Evolutionary conservation across 23 tunicate species (phyloP), one percentile per base, ranked within the genome.

Genomic region (Halocynthia roretzi): DNA sequence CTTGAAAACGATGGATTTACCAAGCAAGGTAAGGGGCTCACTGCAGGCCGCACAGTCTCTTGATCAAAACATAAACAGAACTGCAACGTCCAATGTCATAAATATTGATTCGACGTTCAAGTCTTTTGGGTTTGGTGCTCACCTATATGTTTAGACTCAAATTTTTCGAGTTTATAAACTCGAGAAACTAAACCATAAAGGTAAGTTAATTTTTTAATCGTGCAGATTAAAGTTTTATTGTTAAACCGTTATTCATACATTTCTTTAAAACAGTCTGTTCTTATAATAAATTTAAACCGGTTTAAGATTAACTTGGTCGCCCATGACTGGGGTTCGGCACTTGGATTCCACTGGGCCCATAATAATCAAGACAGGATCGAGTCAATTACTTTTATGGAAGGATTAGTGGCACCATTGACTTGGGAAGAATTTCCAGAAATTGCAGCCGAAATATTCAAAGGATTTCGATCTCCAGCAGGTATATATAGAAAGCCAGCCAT

Each of bases 251-350:
- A n/a, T 58, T 58, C 4, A 14, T 14, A 14, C 17, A 58, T 58
- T 14, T 14, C 63, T 58, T 15, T 4, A 58, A 58, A 14, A n/a
- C 63, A 58, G 63, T 2, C 15, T 14, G 4, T 15, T 31, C 4
- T 31, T 0, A 31, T 31, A 31, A 31, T 31, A 31, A 31, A 31
- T 31, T 31, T 31, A 31, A 31, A 58, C 15, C 5, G 63, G 55
- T 52, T 74, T 54, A 40, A 81, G 66, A 52, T 71, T 8, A 81
- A 75, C 14, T 60, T 82, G 19, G 86, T 82, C 14, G 5, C 75
- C 60, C 86, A 82, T 64, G 86, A 82, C 71, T 82, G 86, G 86
- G 86, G 86, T 7, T 82, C 86, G 7, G 86, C 80, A 7, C 80
- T 82, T 18, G 86, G 86, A 20, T 82, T 82, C 53, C 81, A 82